Conservation (phyloP, 2,113 vertebrate genomes). For the Sebastes fasciatus region DNA sequence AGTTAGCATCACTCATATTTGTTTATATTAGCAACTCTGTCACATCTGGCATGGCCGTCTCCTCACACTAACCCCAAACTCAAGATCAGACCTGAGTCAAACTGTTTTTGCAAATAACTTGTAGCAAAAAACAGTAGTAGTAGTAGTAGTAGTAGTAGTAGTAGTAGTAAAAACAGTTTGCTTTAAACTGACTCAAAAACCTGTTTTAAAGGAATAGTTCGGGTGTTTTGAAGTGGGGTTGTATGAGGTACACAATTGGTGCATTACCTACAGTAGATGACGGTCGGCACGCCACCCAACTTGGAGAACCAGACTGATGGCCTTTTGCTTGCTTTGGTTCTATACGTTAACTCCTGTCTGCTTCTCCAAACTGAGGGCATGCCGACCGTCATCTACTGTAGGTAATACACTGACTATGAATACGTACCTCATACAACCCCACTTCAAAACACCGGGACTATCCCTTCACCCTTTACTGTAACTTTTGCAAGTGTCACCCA, state of each 20-base stretch:
- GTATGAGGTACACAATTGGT: too few relatives aligned
- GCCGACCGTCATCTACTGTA: too few relatives aligned
- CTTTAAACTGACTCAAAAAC: neutral
- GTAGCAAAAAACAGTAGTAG: neutral
- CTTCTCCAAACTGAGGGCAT: too few relatives aligned
- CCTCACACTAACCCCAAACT: slow-evolving; percentile 64
- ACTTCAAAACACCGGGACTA: too few relatives aligned
- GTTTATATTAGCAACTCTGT: slow-evolving; percentile 33
- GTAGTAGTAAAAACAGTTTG: neutral
- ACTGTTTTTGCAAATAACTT: slow-evolving; percentile 29
- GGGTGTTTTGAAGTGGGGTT: too few relatives aligned
- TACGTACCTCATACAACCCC: too few relatives aligned
- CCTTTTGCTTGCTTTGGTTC: too few relatives aligned
- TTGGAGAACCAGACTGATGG: too few relatives aligned
- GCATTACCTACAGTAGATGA: too few relatives aligned
- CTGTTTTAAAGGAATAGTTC: slow-evolving; percentile 21
- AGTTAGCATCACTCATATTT: slow-evolving; percentile 14
- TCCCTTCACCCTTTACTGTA: neutral
- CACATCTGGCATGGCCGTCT: slow-evolving; percentile 54
- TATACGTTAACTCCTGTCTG: too few relatives aligned
- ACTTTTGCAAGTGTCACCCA: slow-evolving; percentile 20
- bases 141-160: neutral
- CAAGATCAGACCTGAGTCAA: slow-evolving; percentile 51
- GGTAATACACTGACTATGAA: too few relatives aligned
- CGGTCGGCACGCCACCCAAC: too few relatives aligned